Evolutionary conservation across 2,888 invertebrate genomes (phyloP).

Genomic region (Drosophila cyrtoloma): DNA sequence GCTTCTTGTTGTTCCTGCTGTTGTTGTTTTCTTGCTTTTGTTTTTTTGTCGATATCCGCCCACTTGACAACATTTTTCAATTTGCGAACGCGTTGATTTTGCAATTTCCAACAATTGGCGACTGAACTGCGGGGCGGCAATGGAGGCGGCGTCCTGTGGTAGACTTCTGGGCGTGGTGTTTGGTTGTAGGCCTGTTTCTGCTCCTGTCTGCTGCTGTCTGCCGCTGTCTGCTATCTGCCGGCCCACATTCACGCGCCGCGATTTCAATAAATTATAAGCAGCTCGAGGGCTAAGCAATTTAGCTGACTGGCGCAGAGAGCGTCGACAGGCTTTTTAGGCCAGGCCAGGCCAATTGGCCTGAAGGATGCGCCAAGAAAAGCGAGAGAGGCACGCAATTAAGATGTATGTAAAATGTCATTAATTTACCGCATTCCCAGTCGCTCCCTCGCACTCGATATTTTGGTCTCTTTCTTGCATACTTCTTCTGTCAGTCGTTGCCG

Average conservation of each 20-base stretch:
- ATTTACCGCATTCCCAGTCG: conserved; percentile 38
- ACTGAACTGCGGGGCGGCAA: conserved; percentile 12
- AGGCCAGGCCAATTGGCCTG: conserved; percentile 25
- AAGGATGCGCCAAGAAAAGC: conserved; percentile 43
- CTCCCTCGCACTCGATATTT: not conserved
- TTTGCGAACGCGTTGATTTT: conserved; percentile 69
- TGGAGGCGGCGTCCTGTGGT: not conserved
- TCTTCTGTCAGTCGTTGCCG: not conserved
- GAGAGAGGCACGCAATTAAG: conserved; percentile 60
- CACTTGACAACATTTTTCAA: conserved; percentile 73
- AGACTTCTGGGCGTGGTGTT: conserved; percentile 2
- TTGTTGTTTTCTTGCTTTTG: not conserved
- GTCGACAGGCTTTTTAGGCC: conserved; percentile 12
- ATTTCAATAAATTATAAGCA: conserved; percentile 78
- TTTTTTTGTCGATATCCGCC: conserved; percentile 30
- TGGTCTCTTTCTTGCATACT: not conserved
- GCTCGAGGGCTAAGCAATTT: conserved; percentile 68
- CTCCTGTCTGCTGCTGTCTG: not conserved
- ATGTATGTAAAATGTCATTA: conserved; percentile 64
- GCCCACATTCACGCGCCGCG: conserved; percentile 31
- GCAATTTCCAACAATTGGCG: conserved; percentile 46
- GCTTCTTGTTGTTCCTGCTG: not conserved
- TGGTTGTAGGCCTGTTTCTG: conserved; percentile 14
- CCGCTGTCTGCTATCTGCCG: conserved; percentile 3
- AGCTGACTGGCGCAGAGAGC: conserved; percentile 51